phyloP scores from a whole-genome alignment of 2,113 vertebrate species.

The Plotosus lineatus region DNA sequence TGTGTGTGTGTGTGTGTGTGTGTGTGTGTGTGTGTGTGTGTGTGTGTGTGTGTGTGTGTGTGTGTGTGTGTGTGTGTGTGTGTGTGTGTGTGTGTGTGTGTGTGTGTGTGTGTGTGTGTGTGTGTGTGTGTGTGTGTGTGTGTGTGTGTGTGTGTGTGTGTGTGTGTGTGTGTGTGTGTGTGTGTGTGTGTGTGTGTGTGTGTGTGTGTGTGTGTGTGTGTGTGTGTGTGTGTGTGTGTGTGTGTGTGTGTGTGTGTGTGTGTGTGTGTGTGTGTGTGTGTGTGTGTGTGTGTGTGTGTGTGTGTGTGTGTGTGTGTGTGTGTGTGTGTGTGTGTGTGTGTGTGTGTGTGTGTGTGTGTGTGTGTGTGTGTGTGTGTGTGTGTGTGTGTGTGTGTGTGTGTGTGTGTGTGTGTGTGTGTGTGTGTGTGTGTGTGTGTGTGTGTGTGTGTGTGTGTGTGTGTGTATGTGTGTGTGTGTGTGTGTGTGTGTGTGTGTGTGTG shows the following conservation, averaged over 20 bases:
- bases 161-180: constrained; percentile 14
- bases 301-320: constrained; percentile 21
- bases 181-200: background rate
- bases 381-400: constrained; percentile 18
- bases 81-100: background rate
- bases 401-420: constrained; percentile 10
- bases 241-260: too few relatives aligned
- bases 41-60: background rate
- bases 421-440: constrained; percentile 12
- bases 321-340: background rate
- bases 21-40: constrained; percentile 16
- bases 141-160: background rate
- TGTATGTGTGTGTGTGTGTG: constrained; percentile 21
- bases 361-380: background rate
- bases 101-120: constrained; percentile 9
- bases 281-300: constrained; percentile 5
- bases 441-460: background rate
- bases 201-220: constrained; percentile 17
- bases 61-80: too few relatives aligned
- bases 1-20: constrained; percentile 4
- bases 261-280: constrained; percentile 14
- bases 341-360: constrained; percentile 18
- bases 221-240: constrained; percentile 7
- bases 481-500: background rate
- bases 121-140: constrained; percentile 18